Conservation (phyloP, 2,888 invertebrate species). For the Junonia oenone region DNA sequence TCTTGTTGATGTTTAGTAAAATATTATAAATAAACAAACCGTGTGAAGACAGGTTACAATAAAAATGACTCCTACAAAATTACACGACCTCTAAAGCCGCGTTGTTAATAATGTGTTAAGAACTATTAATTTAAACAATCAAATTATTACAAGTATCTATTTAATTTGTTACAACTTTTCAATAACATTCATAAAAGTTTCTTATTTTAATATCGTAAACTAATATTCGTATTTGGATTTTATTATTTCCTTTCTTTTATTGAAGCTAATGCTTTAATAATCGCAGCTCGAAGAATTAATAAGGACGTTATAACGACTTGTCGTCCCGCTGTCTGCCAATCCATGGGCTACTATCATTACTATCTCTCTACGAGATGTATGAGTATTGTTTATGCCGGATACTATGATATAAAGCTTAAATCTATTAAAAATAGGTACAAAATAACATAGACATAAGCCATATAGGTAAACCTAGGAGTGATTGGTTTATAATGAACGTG, state of each 20-base stretch:
- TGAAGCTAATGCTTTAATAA: not conserved
- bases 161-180: too few species aligned
- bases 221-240: not conserved
- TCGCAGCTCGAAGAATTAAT: slow-evolving; percentile 9
- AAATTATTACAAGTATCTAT: too few species aligned
- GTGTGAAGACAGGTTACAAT: not conserved
- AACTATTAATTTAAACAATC: not conserved
- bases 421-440: not conserved
- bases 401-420: not conserved
- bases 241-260: not conserved
- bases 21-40: not conserved
- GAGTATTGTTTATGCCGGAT: not conserved
- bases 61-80: not conserved
- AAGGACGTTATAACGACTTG: slow-evolving; percentile 15
- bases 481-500: slow-evolving; percentile 38
- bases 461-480: not conserved
- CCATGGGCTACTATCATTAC: slow-evolving; percentile 21
- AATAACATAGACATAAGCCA: not conserved
- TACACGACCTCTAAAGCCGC: too few species aligned
- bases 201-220: not conserved
- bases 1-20: slow-evolving; percentile 1
- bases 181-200: not conserved
- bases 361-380: not conserved
- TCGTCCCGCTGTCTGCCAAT: slow-evolving; percentile 21
- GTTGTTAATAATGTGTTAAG: too few species aligned